Conservation (phyloP, 2,888 invertebrate genomes). For the Trisateles emortualis region DNA sequence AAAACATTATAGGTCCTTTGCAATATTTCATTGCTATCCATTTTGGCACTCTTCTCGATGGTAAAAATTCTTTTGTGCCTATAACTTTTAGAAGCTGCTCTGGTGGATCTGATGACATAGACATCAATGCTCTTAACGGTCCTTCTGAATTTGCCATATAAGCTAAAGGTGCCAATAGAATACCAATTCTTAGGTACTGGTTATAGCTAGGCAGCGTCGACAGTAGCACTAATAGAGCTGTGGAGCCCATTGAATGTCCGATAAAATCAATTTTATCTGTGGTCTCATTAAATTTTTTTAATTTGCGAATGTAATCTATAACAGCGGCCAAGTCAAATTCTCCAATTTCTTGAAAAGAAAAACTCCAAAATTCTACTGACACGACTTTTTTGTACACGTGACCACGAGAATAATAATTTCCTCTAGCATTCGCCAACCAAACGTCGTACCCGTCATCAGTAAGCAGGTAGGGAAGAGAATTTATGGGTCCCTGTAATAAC, state of each 20-base stretch:
- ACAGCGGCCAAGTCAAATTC: constrained; percentile 66
- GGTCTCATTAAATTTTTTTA: constrained; percentile 46
- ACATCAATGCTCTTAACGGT: constrained; percentile 57
- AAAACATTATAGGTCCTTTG: constrained; percentile 56
- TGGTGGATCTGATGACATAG: constrained; percentile 49
- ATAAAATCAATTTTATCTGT: constrained; percentile 58
- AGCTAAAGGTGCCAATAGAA: constrained; percentile 68
- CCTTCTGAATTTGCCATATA: constrained; percentile 64
- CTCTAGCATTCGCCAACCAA: constrained; percentile 86
- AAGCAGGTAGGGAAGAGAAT: constrained; percentile 78
- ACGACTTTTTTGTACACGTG: constrained; percentile 54
- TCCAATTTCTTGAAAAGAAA: constrained; percentile 75
- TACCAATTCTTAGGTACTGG: constrained; percentile 62
- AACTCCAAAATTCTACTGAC: constrained; percentile 64
- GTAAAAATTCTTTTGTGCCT: constrained; percentile 63
- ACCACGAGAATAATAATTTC: constrained; percentile 71
- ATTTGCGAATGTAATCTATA: constrained; percentile 63
- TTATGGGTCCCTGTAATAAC: constrained; percentile 68
- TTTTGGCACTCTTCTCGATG: constrained; percentile 60
- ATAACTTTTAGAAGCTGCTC: constrained; percentile 53
- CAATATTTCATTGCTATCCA: constrained; percentile 63
- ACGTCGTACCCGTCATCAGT: constrained; percentile 86
- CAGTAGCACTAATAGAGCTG: constrained; percentile 67
- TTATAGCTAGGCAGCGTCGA: constrained; percentile 65
- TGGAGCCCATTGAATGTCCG: constrained; percentile 76